These are phyloP conservation scores for Drosophila parabipectinata DNA, from an alignment of 1,140 invertebrate species.

Conservation along the genomic window DNA sequence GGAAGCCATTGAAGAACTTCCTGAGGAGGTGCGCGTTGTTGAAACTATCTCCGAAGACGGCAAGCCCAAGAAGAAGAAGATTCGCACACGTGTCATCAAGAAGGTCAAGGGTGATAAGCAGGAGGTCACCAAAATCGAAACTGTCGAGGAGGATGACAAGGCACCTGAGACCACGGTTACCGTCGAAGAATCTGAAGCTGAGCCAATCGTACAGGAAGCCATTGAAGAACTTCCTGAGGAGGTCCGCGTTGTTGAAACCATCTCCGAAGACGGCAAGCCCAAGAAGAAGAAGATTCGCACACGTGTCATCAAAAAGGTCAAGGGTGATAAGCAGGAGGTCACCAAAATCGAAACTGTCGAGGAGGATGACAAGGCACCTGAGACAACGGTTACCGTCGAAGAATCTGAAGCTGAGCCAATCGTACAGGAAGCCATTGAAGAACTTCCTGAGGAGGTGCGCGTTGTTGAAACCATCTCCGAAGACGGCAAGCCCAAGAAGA, in stretches of 20 bases:
- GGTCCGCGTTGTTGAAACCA: background rate
- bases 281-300: background rate
- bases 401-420: background rate
- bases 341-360: slow-evolving; percentile 1
- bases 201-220: background rate
- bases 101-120: background rate
- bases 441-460: background rate
- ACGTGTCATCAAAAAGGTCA: background rate
- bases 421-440: background rate
- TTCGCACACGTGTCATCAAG: background rate
- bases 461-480: background rate
- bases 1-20: background rate
- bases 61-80: background rate
- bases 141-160: background rate
- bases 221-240: background rate
- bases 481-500: background rate
- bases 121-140: background rate
- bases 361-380: background rate
- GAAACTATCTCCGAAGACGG: background rate
- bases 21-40: background rate
- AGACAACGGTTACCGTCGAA: background rate
- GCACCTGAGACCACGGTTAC: background rate
- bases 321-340: background rate
- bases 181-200: background rate
- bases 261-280: background rate